Conservation (phyloP, 23 tunicate genomes). For the Trididemnum miniatum region DNA sequence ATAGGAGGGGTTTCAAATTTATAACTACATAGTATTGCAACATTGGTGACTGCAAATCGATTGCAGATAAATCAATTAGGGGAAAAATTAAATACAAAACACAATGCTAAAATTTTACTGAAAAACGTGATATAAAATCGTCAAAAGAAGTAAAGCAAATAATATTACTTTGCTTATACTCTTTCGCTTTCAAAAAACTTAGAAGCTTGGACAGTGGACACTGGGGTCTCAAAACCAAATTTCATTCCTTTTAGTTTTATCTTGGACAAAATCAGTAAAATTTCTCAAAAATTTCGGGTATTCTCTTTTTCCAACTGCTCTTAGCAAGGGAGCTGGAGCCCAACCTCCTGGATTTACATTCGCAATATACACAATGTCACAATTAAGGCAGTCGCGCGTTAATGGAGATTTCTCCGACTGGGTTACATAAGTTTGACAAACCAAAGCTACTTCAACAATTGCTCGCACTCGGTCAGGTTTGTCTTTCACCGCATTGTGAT, state of each 20-base stretch:
- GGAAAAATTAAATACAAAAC: no score
- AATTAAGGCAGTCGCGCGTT: constrained; percentile 53
- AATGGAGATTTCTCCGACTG: constrained; percentile 45
- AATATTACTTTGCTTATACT: no score
- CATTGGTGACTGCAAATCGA: no score
- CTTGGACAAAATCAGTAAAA: constrained; percentile 71
- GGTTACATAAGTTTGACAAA: constrained; percentile 71
- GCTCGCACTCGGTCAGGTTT: constrained; percentile 62
- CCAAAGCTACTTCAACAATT: constrained; percentile 64
- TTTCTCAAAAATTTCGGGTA: constrained; percentile 79
- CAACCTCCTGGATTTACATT: constrained; percentile 94
- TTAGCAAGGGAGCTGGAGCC: constrained; percentile 72
- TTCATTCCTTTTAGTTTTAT: constrained; percentile 59
- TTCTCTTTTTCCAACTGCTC: constrained; percentile 80
- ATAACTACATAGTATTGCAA: no score
- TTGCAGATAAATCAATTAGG: no score
- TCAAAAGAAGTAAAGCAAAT: no score
- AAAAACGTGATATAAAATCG: no score
- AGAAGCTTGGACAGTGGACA: no score
- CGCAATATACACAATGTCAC: constrained; percentile 83
- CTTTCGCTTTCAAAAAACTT: no score
- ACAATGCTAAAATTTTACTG: no score
- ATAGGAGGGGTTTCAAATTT: no score
- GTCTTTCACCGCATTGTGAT: constrained; percentile 34
- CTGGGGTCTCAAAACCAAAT: constrained; percentile 63